Evolutionary conservation across 2,113 vertebrate species (phyloP).

Genomic region (Shinisaurus crocodilurus): DNA sequence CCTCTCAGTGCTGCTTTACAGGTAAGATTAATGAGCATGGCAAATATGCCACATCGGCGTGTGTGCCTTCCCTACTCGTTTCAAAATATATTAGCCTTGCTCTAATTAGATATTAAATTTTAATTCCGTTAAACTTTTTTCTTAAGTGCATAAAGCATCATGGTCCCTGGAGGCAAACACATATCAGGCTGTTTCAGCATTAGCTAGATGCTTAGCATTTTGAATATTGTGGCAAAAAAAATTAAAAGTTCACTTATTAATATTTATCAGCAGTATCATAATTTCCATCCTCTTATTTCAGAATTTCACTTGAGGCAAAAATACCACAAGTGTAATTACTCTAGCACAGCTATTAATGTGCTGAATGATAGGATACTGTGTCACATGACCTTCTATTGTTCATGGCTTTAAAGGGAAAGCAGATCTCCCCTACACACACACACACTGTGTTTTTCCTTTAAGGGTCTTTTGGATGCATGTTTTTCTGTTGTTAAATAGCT

Average conservation of each 20-base stretch:
- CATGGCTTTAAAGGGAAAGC: constrained; percentile 80
- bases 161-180: constrained; percentile 86
- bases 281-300: constrained; percentile 92
- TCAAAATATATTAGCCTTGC: constrained; percentile 88
- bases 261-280: constrained; percentile 92
- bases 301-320: constrained; percentile 91
- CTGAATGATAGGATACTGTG: constrained; percentile 82
- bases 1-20: constrained; percentile 98
- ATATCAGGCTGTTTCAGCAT: constrained; percentile 86
- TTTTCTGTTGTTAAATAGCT: constrained; percentile 59
- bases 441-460: constrained; percentile 64
- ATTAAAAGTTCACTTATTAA: constrained; percentile 94
- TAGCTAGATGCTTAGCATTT: constrained; percentile 89
- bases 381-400: constrained; percentile 88
- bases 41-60: constrained; percentile 68
- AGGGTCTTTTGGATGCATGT: constrained; percentile 53
- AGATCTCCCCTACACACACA: constrained; percentile 44
- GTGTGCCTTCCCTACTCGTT: constrained; percentile 82
- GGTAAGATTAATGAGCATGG: constrained; percentile 85
- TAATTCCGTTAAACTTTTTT: constrained; percentile 92
- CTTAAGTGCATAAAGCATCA: constrained; percentile 89
- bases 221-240: constrained; percentile 92
- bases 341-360: constrained; percentile 90
- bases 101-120: constrained; percentile 94
- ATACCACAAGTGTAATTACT: constrained; percentile 93